These are phyloP conservation scores for Tenodera sinensis DNA, from an alignment of 2,888 invertebrate genomes.

Conservation along the genomic window DNA sequence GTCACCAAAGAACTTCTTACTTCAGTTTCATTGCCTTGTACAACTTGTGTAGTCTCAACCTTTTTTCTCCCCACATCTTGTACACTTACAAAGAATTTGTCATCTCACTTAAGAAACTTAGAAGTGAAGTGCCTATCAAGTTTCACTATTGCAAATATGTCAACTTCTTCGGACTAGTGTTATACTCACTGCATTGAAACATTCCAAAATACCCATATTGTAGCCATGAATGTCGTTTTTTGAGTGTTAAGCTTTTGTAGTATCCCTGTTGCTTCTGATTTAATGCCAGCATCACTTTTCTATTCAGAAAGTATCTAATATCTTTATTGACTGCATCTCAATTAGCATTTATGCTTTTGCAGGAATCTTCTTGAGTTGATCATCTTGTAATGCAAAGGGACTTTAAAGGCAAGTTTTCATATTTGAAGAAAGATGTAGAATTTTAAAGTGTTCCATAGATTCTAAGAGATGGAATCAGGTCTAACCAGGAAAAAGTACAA, in stretches of 20 bases:
- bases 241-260: background rate
- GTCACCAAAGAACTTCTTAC: background rate
- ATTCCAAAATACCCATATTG: background rate
- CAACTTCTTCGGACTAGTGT: background rate
- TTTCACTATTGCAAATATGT: background rate
- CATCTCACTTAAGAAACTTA: background rate
- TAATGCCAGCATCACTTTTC: background rate
- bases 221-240: background rate
- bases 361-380: no score
- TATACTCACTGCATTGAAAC: background rate
- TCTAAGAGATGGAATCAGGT: no score
- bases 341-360: background rate
- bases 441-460: no score
- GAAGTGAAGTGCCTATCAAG: background rate
- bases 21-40: background rate
- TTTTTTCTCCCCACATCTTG: background rate
- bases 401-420: background rate
- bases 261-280: background rate
- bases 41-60: background rate
- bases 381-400: background rate
- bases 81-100: background rate
- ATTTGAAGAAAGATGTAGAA: background rate
- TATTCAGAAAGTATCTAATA: background rate
- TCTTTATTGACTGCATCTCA: no score
- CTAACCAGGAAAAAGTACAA: no score